Percentiles rank a stretch among this genome's conserved stretches.
These are phyloP conservation scores for Conistra vaccinii DNA, from an alignment of 2,888 invertebrate genomes.

Conservation along the genomic window DNA sequence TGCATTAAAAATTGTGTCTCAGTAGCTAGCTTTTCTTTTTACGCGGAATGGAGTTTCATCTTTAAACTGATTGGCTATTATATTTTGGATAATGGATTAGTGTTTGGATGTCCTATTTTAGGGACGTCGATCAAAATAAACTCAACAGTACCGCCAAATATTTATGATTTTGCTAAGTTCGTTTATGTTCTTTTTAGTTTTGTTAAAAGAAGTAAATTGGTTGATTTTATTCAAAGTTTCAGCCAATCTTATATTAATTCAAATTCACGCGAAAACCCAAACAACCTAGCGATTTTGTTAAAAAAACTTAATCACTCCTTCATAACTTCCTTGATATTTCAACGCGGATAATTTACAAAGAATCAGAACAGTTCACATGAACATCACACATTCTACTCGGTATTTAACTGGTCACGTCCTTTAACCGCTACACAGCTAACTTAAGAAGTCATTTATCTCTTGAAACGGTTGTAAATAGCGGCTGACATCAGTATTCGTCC, in stretches of 20 bases:
- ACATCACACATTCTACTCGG: slow-evolving; percentile 31
- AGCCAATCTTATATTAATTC: not conserved
- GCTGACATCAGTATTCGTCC: slow-evolving; percentile 76
- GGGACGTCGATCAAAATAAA: too few species aligned
- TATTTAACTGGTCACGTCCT: slow-evolving; percentile 16
- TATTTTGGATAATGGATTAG: too few species aligned
- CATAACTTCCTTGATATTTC: not conserved
- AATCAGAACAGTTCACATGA: not conserved
- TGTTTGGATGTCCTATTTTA: too few species aligned
- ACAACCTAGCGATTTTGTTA: not conserved
- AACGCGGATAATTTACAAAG: not conserved
- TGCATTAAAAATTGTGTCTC: slow-evolving; percentile 44
- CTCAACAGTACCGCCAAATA: too few species aligned
- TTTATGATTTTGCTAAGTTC: not conserved
- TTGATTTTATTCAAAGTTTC: not conserved
- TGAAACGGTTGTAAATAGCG: slow-evolving; percentile 66
- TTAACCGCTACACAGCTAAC: slow-evolving; percentile 27
- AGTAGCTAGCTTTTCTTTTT: slow-evolving; percentile 15
- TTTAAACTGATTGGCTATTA: not conserved
- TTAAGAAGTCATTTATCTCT: slow-evolving; percentile 65
- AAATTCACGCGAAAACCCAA: not conserved
- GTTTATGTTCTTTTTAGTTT: too few species aligned
- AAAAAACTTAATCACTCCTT: not conserved
- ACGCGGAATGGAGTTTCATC: not conserved
- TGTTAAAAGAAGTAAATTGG: too few species aligned